Conservation (phyloP, 2,888 invertebrate genomes). For the Yponomeuta plumbellus region DNA sequence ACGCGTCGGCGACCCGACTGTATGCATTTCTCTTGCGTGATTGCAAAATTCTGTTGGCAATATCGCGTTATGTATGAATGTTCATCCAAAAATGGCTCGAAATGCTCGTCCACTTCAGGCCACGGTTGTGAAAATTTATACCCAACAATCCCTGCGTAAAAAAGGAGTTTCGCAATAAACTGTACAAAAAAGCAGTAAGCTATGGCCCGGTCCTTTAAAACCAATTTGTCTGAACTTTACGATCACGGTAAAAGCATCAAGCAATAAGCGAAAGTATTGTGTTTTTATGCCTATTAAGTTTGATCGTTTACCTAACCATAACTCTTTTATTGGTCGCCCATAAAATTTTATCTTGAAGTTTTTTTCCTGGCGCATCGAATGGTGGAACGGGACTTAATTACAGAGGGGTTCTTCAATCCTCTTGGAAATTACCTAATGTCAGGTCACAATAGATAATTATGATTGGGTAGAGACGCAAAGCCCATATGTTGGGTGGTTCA, state of each 20-base stretch:
- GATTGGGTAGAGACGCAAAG: slow-evolving; percentile 35
- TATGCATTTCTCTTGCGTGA: slow-evolving; percentile 16
- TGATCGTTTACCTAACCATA: slow-evolving; percentile 60
- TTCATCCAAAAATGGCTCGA: slow-evolving; percentile 33
- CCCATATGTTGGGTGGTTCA: slow-evolving; percentile 39
- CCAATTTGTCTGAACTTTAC: slow-evolving; percentile 67
- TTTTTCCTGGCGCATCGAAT: slow-evolving; percentile 31
- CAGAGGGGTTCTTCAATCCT: slow-evolving; percentile 24
- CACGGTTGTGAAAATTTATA: slow-evolving; percentile 32
- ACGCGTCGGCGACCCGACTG: slow-evolving; percentile 11
- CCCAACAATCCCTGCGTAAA: slow-evolving; percentile 31
- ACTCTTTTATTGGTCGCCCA: slow-evolving; percentile 41
- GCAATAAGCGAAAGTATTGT: slow-evolving; percentile 61
- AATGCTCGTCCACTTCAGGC: slow-evolving; percentile 30
- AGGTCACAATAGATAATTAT: slow-evolving; percentile 41
- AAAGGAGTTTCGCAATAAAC: slow-evolving; percentile 39
- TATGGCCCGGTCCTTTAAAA: slow-evolving; percentile 48
- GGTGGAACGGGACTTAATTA: slow-evolving; percentile 36
- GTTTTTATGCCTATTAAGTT: slow-evolving; percentile 58
- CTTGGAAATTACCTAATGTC: slow-evolving; percentile 29
- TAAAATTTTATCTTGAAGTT: slow-evolving; percentile 32
- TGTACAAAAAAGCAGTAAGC: slow-evolving; percentile 38
- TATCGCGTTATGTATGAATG: slow-evolving; percentile 31
- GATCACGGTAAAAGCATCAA: slow-evolving; percentile 57
- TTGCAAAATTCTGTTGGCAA: slow-evolving; percentile 32